A percentile compares a stretch with the other conserved stretches of the same genome.
Conservation (phyloP, 1,140 invertebrate species). For the Rhopalosiphum padi region DNA sequence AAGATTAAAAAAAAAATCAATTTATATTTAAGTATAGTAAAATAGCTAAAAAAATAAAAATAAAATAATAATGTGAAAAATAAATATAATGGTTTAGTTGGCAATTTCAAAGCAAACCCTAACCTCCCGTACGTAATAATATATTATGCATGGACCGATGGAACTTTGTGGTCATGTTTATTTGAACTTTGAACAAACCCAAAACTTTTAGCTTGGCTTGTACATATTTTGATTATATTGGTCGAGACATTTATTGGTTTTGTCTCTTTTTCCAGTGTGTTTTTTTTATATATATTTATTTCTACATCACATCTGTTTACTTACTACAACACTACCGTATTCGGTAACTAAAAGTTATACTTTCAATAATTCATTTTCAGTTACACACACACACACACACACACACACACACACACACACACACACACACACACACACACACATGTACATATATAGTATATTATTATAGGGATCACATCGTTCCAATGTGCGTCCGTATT, state of each 20-base stretch:
- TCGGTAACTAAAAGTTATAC: neutral
- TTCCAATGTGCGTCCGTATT: neutral
- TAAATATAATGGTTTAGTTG: neutral
- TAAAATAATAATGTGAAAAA: neutral
- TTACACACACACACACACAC: no score
- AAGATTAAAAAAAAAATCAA: neutral
- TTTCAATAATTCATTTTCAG: neutral
- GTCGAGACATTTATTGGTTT: neutral
- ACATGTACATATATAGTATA: neutral
- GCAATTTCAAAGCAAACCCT: neutral
- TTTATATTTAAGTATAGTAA: neutral
- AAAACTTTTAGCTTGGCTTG: neutral
- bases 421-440: no score
- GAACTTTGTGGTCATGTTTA: constrained; percentile 28
- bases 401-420: no score
- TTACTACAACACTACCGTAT: neutral
- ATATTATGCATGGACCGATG: neutral
- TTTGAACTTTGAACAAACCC: neutral
- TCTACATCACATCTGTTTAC: neutral
- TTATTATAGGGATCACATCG: neutral
- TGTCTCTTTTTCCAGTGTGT: neutral
- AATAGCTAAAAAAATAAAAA: neutral
- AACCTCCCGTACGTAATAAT: neutral
- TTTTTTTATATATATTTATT: neutral
- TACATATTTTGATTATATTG: constrained; percentile 25